phyloP scores from a whole-genome alignment of 1,140 invertebrate genomes.

The Bombus pyrosoma region DNA sequence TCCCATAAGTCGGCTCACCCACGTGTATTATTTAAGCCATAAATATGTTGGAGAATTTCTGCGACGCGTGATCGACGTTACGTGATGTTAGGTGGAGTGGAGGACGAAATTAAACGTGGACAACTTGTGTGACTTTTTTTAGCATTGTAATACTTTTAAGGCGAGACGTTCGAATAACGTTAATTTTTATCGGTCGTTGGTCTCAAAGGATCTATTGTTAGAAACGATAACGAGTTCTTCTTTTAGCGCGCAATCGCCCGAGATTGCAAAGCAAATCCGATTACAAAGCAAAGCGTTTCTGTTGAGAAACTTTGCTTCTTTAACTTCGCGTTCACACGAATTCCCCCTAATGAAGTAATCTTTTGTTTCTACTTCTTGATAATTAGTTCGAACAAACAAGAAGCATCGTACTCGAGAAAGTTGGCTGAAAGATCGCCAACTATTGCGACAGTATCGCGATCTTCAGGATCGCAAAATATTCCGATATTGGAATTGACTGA shows the following conservation, averaged over 20 bases:
- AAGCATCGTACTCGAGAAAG: background rate
- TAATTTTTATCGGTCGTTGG: no score
- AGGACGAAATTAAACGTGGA: no score
- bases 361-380: background rate
- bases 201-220: background rate
- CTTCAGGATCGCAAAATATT: no score
- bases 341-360: background rate
- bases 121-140: no score
- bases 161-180: no score
- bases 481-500: no score
- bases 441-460: background rate
- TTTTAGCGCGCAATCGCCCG: background rate
- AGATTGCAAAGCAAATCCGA: background rate
- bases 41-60: background rate
- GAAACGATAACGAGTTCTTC: background rate
- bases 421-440: background rate
- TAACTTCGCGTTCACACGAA: background rate
- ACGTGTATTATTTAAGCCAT: slow-evolving; percentile 41
- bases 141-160: no score
- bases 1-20: slow-evolving; percentile 57
- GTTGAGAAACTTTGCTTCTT: slow-evolving; percentile 5
- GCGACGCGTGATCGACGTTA: no score
- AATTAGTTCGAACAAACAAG: background rate
- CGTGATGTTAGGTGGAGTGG: no score
- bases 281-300: slow-evolving; percentile 26